A percentile compares a stretch with the other conserved stretches of the same genome.
Evolutionary conservation across 2,888 invertebrate species (phyloP).

Genomic region (Nipponacmea schrenckii): DNA sequence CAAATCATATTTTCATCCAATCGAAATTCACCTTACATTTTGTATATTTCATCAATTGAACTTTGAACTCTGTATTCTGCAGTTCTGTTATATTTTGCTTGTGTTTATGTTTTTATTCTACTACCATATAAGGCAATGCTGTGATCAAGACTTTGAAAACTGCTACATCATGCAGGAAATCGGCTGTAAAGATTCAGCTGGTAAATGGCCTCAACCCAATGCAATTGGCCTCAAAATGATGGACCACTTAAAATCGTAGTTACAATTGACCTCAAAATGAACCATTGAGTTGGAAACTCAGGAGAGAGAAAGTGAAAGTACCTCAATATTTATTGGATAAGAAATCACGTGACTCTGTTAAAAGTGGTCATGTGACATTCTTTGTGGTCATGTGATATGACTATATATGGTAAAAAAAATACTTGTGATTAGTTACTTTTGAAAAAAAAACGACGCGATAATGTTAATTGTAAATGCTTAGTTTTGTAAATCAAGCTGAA

Average conservation of each 20-base stretch:
- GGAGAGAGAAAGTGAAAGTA: conserved; percentile 5
- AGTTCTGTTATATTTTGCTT: background rate
- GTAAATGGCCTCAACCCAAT: background rate
- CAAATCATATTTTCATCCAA: background rate
- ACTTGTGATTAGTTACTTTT: background rate
- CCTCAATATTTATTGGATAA: background rate
- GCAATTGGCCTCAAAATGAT: conserved; percentile 5
- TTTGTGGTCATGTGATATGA: conserved; percentile 3
- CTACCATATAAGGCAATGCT: conserved; percentile 6
- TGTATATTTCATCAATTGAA: background rate
- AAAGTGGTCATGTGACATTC: conserved; percentile 3
- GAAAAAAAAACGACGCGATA: too few relatives aligned
- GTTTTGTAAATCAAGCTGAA: background rate
- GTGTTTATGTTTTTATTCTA: background rate
- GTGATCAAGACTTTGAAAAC: background rate
- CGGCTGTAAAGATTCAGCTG: background rate
- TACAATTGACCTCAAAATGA: conserved; percentile 1
- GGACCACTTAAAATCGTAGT: background rate
- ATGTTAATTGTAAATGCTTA: too few relatives aligned
- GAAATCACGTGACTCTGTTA: background rate
- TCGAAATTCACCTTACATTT: background rate
- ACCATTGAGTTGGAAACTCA: conserved; percentile 3
- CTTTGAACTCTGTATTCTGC: background rate
- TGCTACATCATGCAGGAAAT: background rate
- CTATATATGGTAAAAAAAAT: background rate